Evolutionary conservation across 92 coral and sea anemone species (phyloP), one percentile per base, ranked within the genome.

Genomic region (Nematostella vectensis): DNA sequence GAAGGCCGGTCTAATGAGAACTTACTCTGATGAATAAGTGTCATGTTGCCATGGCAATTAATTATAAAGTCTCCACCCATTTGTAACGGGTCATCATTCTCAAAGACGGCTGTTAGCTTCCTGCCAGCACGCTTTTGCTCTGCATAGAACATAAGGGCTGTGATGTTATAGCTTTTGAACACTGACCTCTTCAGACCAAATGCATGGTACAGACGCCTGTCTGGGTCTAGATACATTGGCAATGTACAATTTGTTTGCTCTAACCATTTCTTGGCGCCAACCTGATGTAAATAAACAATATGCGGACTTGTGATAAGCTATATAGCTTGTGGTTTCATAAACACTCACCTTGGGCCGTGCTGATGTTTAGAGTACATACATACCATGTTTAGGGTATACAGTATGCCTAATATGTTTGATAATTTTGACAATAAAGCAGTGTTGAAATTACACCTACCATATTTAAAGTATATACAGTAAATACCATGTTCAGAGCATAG

Each of bases 31-130:
- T 91, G 77, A 20, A 78, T 54, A 11, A 91, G 67, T 2, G 51
- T 80, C 70, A 91, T 54, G 63, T 65, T 82, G 37, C 98, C 98
- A 20, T 57, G 43, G 49, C 61, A 28, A 78, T 82, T 83, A 27
- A 91, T 59, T 12, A 91, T 60, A 54, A 91, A 86, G 69, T 91
- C 83, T 6, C 98, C 98, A 3, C 96, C 98, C 81, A 91, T 83
- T 40, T 91, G 98, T 21, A 75, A 81, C 6, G 83, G 88, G 45
- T 91, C 98, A 31, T 91, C 98, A 25, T 72, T 83, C 17, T 91
- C 88, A 26, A 78, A 69, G 57, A 76, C 47, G 1, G 72, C 67
- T 12, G 72, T 59, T 26, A 91, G 66, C 42, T 70, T 66, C 49
- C 89, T 67, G 1, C 88, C 88, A n/a, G 83, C 83, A 31, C 78